Percentiles rank a stretch among this genome's conserved stretches.
phyloP scores from a whole-genome alignment of 2,113 vertebrate genomes.

The Prinia subflava region DNA sequence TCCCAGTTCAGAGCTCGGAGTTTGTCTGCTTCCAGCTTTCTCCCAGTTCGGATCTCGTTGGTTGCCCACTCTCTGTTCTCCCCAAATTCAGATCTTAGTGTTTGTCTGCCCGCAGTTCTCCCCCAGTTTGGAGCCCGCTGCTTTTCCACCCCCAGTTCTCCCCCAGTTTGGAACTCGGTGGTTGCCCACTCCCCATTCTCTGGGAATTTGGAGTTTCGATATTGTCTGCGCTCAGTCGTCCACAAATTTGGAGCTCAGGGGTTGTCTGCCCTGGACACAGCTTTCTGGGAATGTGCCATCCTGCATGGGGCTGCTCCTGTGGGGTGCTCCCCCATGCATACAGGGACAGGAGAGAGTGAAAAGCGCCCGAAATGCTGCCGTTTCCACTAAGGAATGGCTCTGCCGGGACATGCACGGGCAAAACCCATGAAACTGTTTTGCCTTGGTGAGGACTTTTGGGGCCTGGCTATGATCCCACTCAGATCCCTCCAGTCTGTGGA shows the following conservation, averaged over 20 bases:
- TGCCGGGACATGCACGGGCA: fast-evolving
- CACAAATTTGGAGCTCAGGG: fast-evolving
- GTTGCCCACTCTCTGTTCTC: fast-evolving
- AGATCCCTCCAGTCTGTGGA: fast-evolving
- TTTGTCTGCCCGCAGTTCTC: too few relatives aligned
- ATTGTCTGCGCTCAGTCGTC: fast-evolving
- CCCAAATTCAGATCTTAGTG: too few relatives aligned
- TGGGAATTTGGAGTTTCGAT: fast-evolving
- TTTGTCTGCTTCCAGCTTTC: not conserved
- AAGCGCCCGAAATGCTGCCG: fast-evolving
- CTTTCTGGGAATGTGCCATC: not conserved
- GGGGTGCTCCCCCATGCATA: not conserved
- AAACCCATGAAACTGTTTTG: not conserved
- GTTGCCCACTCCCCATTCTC: not conserved
- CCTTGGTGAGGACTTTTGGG: fast-evolving
- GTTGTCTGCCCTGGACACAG: fast-evolving
- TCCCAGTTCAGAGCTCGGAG: fast-evolving
- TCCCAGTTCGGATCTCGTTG: not conserved
- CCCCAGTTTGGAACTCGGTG: not conserved
- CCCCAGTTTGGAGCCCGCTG: too few relatives aligned
- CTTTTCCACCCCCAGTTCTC: too few relatives aligned
- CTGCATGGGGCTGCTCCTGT: fast-evolving
- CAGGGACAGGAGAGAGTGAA: not conserved
- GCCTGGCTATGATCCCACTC: fast-evolving
- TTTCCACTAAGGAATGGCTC: not conserved